phyloP scores from a whole-genome alignment of 64 coral and sea anemone genomes.

The Platygyra sinensis region DNA sequence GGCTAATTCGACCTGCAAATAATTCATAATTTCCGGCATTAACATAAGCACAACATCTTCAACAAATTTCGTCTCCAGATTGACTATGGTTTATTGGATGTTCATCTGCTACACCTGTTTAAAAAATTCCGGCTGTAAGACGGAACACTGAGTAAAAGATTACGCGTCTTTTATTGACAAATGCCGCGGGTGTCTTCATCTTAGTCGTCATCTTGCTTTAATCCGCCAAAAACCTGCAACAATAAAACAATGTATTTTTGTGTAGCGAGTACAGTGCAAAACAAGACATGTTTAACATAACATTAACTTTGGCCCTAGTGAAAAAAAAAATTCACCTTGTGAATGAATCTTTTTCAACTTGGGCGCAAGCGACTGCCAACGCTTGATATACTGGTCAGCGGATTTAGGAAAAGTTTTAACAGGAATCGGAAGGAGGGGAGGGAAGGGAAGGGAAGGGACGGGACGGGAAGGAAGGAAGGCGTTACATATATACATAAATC shows the following conservation, averaged over 20 bases:
- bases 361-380: no score
- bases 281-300: not conserved
- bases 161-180: not conserved
- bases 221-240: constrained; percentile 90
- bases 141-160: not conserved
- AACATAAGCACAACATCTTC: not conserved
- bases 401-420: no score
- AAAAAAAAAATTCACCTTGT: no score
- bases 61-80: no score
- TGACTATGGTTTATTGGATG: not conserved
- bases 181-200: not conserved
- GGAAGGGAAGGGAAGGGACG: no score
- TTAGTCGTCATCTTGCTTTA: constrained; percentile 85
- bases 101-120: not conserved
- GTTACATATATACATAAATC: no score
- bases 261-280: no score
- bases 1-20: not conserved
- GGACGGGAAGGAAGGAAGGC: no score
- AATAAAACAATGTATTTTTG: not conserved
- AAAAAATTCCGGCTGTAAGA: not conserved
- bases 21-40: not conserved
- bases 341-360: no score
- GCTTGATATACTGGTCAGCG: no score
- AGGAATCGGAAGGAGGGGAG: no score
- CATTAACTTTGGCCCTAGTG: not conserved